Evolutionary conservation across 1,140 invertebrate species (phyloP).

Genomic region (Polypedilum pembai): DNA sequence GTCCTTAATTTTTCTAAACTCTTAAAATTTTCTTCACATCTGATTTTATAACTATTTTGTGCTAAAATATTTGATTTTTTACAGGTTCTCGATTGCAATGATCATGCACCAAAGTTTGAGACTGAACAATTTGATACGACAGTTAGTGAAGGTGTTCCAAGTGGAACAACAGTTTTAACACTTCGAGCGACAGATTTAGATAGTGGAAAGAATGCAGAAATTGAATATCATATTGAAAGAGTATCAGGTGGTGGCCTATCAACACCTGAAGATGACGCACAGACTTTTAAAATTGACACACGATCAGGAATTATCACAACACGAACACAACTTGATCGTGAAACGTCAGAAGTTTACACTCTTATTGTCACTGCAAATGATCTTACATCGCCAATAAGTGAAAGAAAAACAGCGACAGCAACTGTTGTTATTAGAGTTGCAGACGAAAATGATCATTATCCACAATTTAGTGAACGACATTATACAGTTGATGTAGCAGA

Average conservation of each 20-base stretch:
- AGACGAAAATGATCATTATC: conserved; percentile 96
- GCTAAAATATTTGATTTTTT: too few species aligned
- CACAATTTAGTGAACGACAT: conserved; percentile 83
- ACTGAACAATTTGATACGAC: conserved; percentile 77
- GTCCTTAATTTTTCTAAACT: too few species aligned
- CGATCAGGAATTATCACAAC: conserved; percentile 78
- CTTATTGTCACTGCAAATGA: conserved; percentile 79
- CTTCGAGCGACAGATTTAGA: conserved; percentile 89
- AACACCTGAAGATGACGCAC: conserved; percentile 45
- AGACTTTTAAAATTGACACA: conserved; percentile 71
- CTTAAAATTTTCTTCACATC: too few species aligned
- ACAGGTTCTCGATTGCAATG: conserved; percentile 85
- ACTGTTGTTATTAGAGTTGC: conserved; percentile 74
- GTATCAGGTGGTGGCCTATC: conserved; percentile 49
- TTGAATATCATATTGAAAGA: conserved; percentile 71
- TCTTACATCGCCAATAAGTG: conserved; percentile 61
- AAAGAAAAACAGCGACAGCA: conserved; percentile 67
- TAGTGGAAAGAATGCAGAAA: conserved; percentile 77
- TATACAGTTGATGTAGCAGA: conserved; percentile 83
- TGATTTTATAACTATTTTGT: too few species aligned
- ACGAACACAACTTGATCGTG: conserved; percentile 74
- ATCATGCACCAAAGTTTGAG: conserved; percentile 87
- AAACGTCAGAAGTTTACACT: conserved; percentile 78
- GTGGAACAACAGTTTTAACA: conserved; percentile 83
- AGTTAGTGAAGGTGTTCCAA: conserved; percentile 72